phyloP scores from a whole-genome alignment of 2,113 vertebrate genomes.

The Cyphomyrus discorhynchus region DNA sequence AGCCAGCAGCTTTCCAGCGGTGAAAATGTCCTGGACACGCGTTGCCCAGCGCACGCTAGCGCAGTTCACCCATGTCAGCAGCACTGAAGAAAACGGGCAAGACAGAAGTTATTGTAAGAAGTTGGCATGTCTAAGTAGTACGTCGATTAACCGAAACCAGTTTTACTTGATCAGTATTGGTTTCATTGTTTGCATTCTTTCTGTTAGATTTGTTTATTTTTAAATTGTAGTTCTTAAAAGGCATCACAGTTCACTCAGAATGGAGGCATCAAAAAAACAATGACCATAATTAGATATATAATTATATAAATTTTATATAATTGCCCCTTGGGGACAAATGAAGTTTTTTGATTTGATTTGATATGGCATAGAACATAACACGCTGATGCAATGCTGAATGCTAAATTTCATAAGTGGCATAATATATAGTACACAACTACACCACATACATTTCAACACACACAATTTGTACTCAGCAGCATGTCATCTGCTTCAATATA shows the following conservation, averaged over 20 bases:
- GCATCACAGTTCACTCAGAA: neutral
- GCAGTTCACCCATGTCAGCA: slow-evolving; percentile 82
- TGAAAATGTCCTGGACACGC: slow-evolving; percentile 84
- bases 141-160: neutral
- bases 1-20: slow-evolving; percentile 82
- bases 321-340: no score
- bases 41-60: slow-evolving; percentile 86
- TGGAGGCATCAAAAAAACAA: neutral
- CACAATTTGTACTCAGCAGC: neutral
- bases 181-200: neutral
- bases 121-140: neutral
- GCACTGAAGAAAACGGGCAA: slow-evolving; percentile 31
- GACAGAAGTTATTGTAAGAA: neutral
- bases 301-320: no score
- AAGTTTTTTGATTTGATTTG: no score
- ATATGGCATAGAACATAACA: neutral
- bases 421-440: neutral
- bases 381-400: neutral
- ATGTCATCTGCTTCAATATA: neutral
- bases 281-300: neutral
- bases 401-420: neutral
- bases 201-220: no score
- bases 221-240: neutral
- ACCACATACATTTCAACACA: neutral
- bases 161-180: neutral